Evolutionary conservation across 2,797 vertebrate species (phyloP), one percentile per base, ranked within the genome.

Genomic region (Lindbergichthys nudifrons): DNA sequence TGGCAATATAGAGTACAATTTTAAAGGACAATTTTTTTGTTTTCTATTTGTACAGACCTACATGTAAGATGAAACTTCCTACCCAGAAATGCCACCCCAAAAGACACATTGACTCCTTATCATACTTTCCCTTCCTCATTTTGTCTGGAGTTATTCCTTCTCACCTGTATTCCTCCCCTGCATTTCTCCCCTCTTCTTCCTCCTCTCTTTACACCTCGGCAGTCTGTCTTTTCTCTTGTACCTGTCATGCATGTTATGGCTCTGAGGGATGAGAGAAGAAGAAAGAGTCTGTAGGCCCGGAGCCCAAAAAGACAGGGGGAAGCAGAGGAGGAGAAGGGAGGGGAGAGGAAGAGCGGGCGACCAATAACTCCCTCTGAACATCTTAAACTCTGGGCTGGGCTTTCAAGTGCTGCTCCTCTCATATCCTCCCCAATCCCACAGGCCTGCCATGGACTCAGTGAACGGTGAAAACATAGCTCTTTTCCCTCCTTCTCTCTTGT

Each of bases 371-470:
- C 89, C 70, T 90, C 73, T 75, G 86, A 90, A 87, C 87, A 81
- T 88, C 83, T 95, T 94, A 94, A 94, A 94, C 89, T 94, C 88
- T 79, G 84, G 70, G 72, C 77, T 88, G 73, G 87, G 87, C 94
- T 93, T 96, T 95, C 91, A 94, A 93, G 89, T 88, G 67, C 2
- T 83, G 80, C 89, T 93, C 86, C 92, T 88, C 84, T 86, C 83
- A 90, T 89, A 93, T 87, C 82, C 70, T 21, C 64, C 65, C 66
- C 78, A 81, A 70, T 83, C 82, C 88, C 88, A 71, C 88, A 84
- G 89, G 92, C 90, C 90, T 89, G 85, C 81, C 88, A 92, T 7
- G 91, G 93, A 92, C 93, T 93, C 92, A 83, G 81, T 93, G 94
- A 95, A 89, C 82, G 79, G 92, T 91, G 92, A 93, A 95, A 83